A percentile compares a stretch with the other conserved stretches of the same genome.
These are phyloP conservation scores for Lordiphosa mommai DNA, from an alignment of 1,140 invertebrate species.

Conservation along the genomic window DNA sequence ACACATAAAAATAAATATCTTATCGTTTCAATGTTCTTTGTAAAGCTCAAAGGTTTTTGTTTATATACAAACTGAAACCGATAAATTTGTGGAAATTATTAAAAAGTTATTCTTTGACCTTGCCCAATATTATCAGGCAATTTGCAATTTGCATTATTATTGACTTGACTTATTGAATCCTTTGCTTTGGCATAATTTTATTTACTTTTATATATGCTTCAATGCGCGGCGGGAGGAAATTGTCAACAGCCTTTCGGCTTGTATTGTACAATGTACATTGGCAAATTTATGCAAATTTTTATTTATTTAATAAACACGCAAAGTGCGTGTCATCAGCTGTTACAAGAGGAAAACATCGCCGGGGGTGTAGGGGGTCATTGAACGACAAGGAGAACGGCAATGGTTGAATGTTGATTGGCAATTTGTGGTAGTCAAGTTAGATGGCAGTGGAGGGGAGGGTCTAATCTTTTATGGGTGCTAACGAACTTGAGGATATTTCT, in stretches of 20 bases:
- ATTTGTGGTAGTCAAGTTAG: conserved; percentile 46
- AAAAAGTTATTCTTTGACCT: too few relatives aligned
- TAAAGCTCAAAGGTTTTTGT: too few relatives aligned
- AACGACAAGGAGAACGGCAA: conserved; percentile 48
- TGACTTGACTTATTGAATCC: conserved; percentile 31
- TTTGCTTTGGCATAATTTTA: conserved; percentile 28
- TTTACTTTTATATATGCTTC: conserved; percentile 32
- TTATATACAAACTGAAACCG: too few relatives aligned
- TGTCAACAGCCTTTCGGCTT: conserved; percentile 18
- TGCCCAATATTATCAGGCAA: conserved; percentile 1
- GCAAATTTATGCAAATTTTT: conserved; percentile 71
- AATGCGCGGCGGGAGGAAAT: conserved; percentile 24
- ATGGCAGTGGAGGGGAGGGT: not conserved
- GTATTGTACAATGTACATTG: too few relatives aligned
- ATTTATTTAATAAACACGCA: conserved; percentile 76
- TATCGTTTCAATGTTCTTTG: conserved; percentile 18
- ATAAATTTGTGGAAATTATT: conserved; percentile 7
- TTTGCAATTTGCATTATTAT: not conserved
- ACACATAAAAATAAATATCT: conserved; percentile 28
- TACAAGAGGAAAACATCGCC: conserved; percentile 5
- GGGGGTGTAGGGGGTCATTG: conserved; percentile 30
- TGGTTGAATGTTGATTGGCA: conserved; percentile 48
- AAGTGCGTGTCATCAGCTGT: conserved; percentile 63
- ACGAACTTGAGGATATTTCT: conserved; percentile 28
- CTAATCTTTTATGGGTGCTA: conserved; percentile 31